Percentiles rank a stretch among this genome's conserved stretches.
These are phyloP conservation scores for Pediacus dermestoides DNA, from an alignment of 2,888 invertebrate species.

Conservation along the genomic window DNA sequence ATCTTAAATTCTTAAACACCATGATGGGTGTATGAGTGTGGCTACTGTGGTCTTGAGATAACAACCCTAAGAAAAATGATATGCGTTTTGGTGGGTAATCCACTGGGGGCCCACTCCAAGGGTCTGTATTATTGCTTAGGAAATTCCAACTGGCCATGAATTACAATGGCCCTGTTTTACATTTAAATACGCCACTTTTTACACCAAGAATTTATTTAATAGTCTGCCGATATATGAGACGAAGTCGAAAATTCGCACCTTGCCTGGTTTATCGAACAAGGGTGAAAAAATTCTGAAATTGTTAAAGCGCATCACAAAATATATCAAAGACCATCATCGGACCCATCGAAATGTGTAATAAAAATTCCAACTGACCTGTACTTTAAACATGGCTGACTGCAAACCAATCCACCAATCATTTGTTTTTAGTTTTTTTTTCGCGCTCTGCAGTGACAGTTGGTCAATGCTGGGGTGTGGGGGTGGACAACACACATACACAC, in stretches of 20 bases:
- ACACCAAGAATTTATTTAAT: too few relatives aligned
- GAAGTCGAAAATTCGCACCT: too few relatives aligned
- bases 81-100: constrained; percentile 22
- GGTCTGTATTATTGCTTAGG: neutral
- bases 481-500: constrained; percentile 19
- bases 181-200: too few relatives aligned
- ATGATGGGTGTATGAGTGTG: constrained; percentile 3
- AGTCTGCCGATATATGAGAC: too few relatives aligned
- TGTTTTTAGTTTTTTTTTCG: constrained; percentile 45
- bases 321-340: constrained; percentile 14
- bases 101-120: constrained; percentile 18
- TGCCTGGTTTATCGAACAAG: too few relatives aligned
- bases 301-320: too few relatives aligned
- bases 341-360: constrained; percentile 25
- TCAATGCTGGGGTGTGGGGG: constrained; percentile 31
- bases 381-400: constrained; percentile 46
- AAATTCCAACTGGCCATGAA: constrained; percentile 2
- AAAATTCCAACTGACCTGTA: constrained; percentile 35
- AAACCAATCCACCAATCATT: constrained; percentile 49
- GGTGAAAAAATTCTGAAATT: too few relatives aligned
- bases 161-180: constrained; percentile 4
- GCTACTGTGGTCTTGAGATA: constrained; percentile 21
- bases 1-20: too few relatives aligned
- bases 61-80: constrained; percentile 24
- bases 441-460: constrained; percentile 47